Evolutionary conservation across 2,113 vertebrate genomes (phyloP), one percentile per base, ranked within the genome.

Genomic region (Petaurus breviceps): DNA sequence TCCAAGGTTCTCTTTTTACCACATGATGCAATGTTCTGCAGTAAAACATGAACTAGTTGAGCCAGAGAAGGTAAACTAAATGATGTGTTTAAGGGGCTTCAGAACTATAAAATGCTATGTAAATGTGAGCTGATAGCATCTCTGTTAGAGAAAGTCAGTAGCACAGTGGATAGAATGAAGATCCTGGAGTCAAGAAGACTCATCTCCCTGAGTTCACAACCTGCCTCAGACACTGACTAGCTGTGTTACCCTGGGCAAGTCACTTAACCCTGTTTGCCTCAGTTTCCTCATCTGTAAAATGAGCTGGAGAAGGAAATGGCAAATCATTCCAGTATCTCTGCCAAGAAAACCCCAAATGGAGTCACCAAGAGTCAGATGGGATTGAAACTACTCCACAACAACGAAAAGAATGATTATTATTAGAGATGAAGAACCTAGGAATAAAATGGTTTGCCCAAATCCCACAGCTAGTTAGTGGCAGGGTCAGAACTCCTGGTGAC

Each of bases 181-280:
- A 2, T 11, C 57, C 37, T 61, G 25, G 23, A 90, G 91, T 10
- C 52, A 51, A 90, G 26, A 90, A 22, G 91, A 31, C 31, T 61
- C 28, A 14, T 68, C 57, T 68, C 37, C 57, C 50, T 49, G 61
- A 46, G 4, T 57, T 91, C 25, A 25, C 14, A 43, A 93, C 37
- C 90, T 68, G 93, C 90, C n/a, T 93, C 94, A 91, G 37, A 23
- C 0, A 91, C 51, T 95, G 90, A 37, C 53, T 84, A 46, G 43
- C 46, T 95, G 8, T 93, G 68, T n/a, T 77, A 94, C 43, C 37
- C 54, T 55, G 49, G 11, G 37, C 49, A 12, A 25, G 50, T 55
- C 46, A 24, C 28, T 95, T 43, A 24, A 9, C 37, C 37, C 49
- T 22, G 26, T 8, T 68, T 14, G 51, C 50, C 11, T 51, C 37